phyloP scores from a whole-genome alignment of 2,797 vertebrate species.

The Hybognathus amarus region DNA sequence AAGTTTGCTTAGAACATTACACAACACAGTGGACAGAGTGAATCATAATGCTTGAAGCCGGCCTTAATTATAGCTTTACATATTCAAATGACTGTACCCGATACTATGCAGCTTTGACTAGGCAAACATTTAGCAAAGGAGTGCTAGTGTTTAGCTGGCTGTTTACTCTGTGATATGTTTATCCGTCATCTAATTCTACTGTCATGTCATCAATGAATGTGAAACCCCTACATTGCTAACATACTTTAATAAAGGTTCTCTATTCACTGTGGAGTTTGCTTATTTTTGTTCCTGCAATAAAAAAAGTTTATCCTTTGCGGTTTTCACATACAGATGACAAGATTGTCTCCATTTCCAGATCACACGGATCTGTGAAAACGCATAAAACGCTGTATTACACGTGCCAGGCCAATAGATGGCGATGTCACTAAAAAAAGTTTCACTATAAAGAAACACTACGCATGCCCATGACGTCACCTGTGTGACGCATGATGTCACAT shows the following conservation, averaged over 20 bases:
- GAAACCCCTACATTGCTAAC: background rate
- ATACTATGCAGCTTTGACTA: slow-evolving; percentile 15
- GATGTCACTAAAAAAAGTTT: background rate
- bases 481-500: too few relatives aligned
- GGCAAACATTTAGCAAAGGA: slow-evolving; percentile 21
- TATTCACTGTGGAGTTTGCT: background rate
- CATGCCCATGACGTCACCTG: background rate
- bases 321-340: background rate
- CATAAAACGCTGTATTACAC: background rate
- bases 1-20: background rate
- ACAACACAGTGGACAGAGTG: background rate
- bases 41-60: background rate
- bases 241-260: background rate
- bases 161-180: background rate
- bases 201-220: background rate
- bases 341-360: background rate
- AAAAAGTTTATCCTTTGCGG: background rate
- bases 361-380: background rate
- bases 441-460: too few relatives aligned
- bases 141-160: background rate
- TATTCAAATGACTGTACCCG: slow-evolving; percentile 12
- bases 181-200: background rate
- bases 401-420: background rate
- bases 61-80: slow-evolving; percentile 19
- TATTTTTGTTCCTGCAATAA: background rate